phyloP scores from a whole-genome alignment of 2,113 vertebrate genomes.

The Phainopepla nitens region DNA sequence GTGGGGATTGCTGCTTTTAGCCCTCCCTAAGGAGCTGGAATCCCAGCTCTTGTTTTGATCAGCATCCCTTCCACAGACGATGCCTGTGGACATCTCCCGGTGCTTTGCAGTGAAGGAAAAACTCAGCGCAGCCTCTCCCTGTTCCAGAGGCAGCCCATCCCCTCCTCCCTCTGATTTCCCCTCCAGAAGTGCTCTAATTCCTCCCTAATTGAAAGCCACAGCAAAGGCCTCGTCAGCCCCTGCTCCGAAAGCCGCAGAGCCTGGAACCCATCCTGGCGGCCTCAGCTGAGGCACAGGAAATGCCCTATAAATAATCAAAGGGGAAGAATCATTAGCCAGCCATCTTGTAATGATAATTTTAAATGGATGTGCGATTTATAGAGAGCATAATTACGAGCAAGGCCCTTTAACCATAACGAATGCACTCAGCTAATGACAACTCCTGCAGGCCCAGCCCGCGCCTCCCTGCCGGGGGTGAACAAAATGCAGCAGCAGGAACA shows the following conservation, averaged over 20 bases:
- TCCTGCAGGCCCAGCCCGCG: neutral
- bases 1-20: accelerated
- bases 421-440: neutral
- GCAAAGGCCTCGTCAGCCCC: neutral
- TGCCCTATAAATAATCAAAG: slow-evolving; percentile 11
- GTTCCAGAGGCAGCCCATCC: neutral
- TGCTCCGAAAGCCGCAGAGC: neutral
- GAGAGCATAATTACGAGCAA: neutral
- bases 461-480: neutral
- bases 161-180: neutral
- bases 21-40: no score
- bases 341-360: neutral
- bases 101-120: neutral
- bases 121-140: accelerated
- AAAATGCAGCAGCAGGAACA: neutral
- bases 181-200: neutral
- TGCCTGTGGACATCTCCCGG: neutral
- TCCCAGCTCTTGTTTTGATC: neutral
- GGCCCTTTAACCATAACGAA: neutral
- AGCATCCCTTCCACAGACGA: no score
- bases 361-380: neutral
- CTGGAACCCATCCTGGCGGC: neutral
- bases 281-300: neutral
- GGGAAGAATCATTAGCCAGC: slow-evolving; percentile 21
- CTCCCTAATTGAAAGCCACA: neutral